Base-by-base conservation (phyloP, 2,888 invertebrate genomes). In the Plutella xylostella region DNA sequence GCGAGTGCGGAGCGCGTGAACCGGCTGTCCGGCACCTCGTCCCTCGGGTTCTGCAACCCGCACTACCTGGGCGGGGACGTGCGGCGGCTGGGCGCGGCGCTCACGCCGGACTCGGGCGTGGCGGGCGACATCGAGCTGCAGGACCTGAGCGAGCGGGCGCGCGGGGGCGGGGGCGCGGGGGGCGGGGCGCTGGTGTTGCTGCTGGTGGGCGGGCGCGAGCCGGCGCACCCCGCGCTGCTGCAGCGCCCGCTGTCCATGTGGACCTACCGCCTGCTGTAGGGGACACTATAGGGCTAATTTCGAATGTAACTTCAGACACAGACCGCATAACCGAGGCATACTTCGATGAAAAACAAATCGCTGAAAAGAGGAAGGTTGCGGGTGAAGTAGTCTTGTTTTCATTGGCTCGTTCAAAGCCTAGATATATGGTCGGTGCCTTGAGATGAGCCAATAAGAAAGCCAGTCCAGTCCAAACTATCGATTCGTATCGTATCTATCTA, bases 201-300 rank as follows among this genome's bases (percentile, higher is more conserved):
- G 56, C 55, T 94, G 46, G 86, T 92, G 48, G 94, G 94, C 0
- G 94, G 94, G 0, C 89, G 90, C 57, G 93, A 94, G 66, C 89
- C 90, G 41, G 90, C 91, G 12, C 91, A 92, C 56, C 88, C 90
- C 3, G 92, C 92, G 14, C 87, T 90, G 45, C 90, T 92, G 57
- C 89, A 90, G 60, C 83, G 90, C 56, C 93, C 93, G 9, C 86
- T 93, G 30, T 91, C 92, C 11, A 86, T 93, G 61, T 93, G 93
- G 93, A 90, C 90, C 56, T 85, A 92, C 51, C 87, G 91, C 55
- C 68, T 92, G 50, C 52, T 75, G 53, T 78, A 68, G 56, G 3
- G n/a, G n/a, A 17, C 18, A 45, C 77, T 73, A 56, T 6, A 44
- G 35, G 28, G 30, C 34, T 38, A 11, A 39, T 12, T 11, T 17